Base-by-base conservation (phyloP, 2,113 vertebrate species). In the Empidonax alnorum region DNA sequence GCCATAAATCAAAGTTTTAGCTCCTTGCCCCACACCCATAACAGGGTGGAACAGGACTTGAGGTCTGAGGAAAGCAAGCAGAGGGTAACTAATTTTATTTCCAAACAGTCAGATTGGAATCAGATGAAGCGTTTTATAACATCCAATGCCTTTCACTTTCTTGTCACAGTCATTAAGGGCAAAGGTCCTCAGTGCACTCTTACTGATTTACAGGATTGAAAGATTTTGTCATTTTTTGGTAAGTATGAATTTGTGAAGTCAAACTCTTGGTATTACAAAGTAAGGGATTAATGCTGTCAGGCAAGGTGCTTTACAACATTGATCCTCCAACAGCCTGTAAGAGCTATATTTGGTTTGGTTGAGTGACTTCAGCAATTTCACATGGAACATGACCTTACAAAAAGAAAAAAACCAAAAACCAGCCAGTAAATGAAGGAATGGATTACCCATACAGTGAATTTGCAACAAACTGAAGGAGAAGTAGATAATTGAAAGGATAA, bases 331-430 rank as follows among this genome's bases (percentile, higher is more conserved):
- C 5, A 68, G 22, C 16, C 42, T 86, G 41, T 74, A 35, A 87
- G 53, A 91, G 10, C n/a, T 87, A 47, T 2, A 47, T 93, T 96
- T 92, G 71, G 84, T 93, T 66, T 94, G 33, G 31, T 37, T 83
- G 52, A 90, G 37, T 84, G 49, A 84, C 52, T 94, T 78, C 53
- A 84, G 39, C 79, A 58, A 61, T 90, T 84, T 84, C 31, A 24
- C 41, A 35, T 30, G 42, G 71, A 95, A 68, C n/a, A 31, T 84
- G 49, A 87, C 44, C 65, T 80, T 84, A 94, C 28, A 87, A 69
- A 90, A 87, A 86, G 2, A 31, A 75, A 56, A 55, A 33, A 15
- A 14, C 11, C 61, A 28, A 9, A 53, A 33, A 16, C 0, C 27
- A 69, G 14, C 6, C 25, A 69, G 33, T 3, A 20, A 72, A n/a